Conservation (phyloP, 2,797 vertebrate species). For the Enteromius anoplus region DNA sequence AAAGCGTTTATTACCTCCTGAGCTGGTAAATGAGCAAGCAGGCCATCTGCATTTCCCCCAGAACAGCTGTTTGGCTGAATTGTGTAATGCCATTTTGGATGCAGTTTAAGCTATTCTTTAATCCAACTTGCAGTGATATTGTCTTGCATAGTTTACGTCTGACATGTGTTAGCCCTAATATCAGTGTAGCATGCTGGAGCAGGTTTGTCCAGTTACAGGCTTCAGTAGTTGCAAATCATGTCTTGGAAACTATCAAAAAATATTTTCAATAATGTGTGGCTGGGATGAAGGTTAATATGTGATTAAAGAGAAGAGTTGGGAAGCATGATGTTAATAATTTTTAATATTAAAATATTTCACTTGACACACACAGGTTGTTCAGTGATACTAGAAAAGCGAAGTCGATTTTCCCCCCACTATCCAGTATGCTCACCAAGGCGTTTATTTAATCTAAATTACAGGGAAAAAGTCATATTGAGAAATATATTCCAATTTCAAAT, state of each 20-base stretch:
- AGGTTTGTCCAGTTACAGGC: neutral
- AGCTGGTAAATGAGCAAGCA: constrained; percentile 36
- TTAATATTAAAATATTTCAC: neutral
- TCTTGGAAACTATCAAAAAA: neutral
- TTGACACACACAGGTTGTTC: neutral
- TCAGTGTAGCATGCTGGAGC: neutral
- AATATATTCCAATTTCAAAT: neutral
- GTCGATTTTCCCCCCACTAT: neutral
- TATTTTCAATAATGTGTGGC: neutral
- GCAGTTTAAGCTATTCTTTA: constrained; percentile 7
- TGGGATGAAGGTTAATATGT: neutral
- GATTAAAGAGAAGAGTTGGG: neutral
- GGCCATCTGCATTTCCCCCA: constrained; percentile 37
- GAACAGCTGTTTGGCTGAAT: constrained; percentile 44
- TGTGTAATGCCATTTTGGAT: constrained; percentile 36
- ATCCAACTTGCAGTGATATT: constrained; percentile 6
- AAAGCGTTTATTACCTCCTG: constrained; percentile 31
- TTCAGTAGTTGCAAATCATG: neutral
- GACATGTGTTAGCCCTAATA: neutral
- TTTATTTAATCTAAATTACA: neutral
- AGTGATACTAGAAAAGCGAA: neutral
- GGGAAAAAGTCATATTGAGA: neutral
- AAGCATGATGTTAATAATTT: neutral
- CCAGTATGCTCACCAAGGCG: neutral
- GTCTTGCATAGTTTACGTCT: constrained; percentile 2